A percentile compares a stretch with the other conserved stretches of the same genome.
These are phyloP conservation scores for Diorhabda elongata DNA, from an alignment of 1,140 invertebrate genomes.

Conservation along the genomic window DNA sequence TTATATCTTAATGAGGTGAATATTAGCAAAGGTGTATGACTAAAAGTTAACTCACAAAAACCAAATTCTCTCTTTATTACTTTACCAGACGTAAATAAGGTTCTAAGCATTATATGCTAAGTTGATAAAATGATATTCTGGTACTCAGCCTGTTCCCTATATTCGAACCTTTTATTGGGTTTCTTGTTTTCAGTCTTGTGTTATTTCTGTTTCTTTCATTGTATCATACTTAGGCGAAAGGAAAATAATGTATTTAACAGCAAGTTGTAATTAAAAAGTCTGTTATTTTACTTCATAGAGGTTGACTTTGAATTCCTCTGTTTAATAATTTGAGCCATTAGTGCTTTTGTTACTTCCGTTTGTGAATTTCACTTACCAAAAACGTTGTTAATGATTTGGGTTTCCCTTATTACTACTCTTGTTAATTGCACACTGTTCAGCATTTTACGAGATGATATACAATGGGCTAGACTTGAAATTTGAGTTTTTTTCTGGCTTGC, in stretches of 20 bases:
- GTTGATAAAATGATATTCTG: slow-evolving; percentile 12
- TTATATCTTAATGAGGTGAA: slow-evolving; percentile 25
- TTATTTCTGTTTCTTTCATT: slow-evolving; percentile 3
- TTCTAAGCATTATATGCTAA: slow-evolving; percentile 10
- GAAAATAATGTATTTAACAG: not conserved
- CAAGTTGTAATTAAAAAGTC: slow-evolving; percentile 6
- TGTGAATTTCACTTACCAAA: slow-evolving; percentile 4
- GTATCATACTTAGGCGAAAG: slow-evolving; percentile 7
- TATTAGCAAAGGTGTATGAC: slow-evolving; percentile 21
- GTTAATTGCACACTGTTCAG: too few species aligned
- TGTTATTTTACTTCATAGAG: slow-evolving; percentile 1
- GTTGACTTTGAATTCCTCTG: slow-evolving; percentile 1
- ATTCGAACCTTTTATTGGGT: not conserved
- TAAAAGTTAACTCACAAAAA: slow-evolving; percentile 20
- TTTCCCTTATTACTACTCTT: too few species aligned
- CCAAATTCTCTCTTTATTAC: slow-evolving; percentile 21
- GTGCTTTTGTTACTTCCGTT: slow-evolving; percentile 13
- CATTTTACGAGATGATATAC: too few species aligned
- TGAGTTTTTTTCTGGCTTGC: too few species aligned
- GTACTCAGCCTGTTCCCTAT: slow-evolving; percentile 9
- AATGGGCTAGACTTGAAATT: too few species aligned
- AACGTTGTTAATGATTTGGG: not conserved
- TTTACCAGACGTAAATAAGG: slow-evolving; percentile 22
- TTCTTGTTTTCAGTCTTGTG: not conserved
- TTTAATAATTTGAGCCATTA: slow-evolving; percentile 12